phyloP scores from a whole-genome alignment of 2,113 vertebrate species.

The Alethe diademata region DNA sequence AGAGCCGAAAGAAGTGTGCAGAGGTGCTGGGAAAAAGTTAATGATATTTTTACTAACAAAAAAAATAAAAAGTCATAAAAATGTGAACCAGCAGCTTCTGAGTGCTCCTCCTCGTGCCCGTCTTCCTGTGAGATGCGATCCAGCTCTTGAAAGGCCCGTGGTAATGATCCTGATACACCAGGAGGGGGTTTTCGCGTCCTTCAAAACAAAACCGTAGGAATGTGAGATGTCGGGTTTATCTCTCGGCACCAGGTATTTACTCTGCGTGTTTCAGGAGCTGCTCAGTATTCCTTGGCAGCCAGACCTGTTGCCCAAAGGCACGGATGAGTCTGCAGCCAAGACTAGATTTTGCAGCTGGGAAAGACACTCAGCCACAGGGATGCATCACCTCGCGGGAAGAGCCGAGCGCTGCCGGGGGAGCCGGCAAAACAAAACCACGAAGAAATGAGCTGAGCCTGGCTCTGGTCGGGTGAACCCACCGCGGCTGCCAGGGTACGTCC shows the following conservation, averaged over 20 bases:
- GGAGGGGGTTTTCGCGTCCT: background rate
- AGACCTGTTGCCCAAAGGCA: background rate
- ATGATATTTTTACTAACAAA: background rate
- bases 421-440: fast-evolving
- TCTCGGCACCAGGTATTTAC: background rate
- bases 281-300: background rate
- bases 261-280: background rate
- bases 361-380: fast-evolving
- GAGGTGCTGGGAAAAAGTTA: background rate
- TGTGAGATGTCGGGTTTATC: background rate
- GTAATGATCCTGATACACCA: background rate
- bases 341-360: background rate
- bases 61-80: background rate
- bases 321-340: background rate
- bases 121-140: background rate
- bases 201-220: background rate
- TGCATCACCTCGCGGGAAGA: background rate
- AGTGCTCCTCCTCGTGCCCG: background rate
- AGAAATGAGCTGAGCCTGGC: background rate
- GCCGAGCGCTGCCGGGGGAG: background rate
- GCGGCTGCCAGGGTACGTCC: fast-evolving
- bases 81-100: background rate
- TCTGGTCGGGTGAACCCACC: fast-evolving
- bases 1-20: background rate
- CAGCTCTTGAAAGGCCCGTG: fast-evolving